Evolutionary conservation across 2,797 vertebrate species (phyloP), one percentile per base, ranked within the genome.

Genomic region (Pelodytes ibericus): DNA sequence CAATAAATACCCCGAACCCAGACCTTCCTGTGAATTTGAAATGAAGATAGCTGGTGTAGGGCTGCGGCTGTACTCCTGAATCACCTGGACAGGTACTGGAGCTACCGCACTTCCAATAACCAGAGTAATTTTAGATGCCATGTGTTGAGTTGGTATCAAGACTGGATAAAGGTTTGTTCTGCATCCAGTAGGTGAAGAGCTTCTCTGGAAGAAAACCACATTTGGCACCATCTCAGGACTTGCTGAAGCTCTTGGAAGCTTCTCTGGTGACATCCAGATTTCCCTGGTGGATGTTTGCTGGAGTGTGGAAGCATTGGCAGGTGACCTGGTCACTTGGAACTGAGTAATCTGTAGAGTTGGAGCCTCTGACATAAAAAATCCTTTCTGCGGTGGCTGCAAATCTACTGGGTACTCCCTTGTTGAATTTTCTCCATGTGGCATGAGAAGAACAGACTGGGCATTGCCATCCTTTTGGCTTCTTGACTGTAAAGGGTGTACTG

Each of bases 31-130:
- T 62, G 85, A 80, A 29, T 71, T 74, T 15, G 79, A 76, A 80
- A 85, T 84, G 57, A 86, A 83, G 73, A 84, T 18, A 15, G 82
- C 82, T 71, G 84, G 81, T 51, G 74, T 72, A 57, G 77, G 60
- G 7, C 61, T 86, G 75, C 83, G 87, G 59, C 61, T 81, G 77
- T 85, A 84, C 81, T 88, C 86, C 83, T 80, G 87, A 80, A 87
- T 80, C 58, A 87, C 86, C 9, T 86, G 85, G 49, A 89, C 76
- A 79, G 88, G 87, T 72, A 87, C 27, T 68, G 86, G 22, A 80
- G 87, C 84, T 84, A 86, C 88, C 77, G 87, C 82, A 2, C 81
- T 81, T 27, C 87, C 86, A 84, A 90, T 84, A 61, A 90, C 78
- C 58, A 90, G 26, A 20, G 88, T 88, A 65, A 90, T 81, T 81